Evolutionary conservation across 1,140 invertebrate species (phyloP).

Genomic region (Drosophila ambigua): DNA sequence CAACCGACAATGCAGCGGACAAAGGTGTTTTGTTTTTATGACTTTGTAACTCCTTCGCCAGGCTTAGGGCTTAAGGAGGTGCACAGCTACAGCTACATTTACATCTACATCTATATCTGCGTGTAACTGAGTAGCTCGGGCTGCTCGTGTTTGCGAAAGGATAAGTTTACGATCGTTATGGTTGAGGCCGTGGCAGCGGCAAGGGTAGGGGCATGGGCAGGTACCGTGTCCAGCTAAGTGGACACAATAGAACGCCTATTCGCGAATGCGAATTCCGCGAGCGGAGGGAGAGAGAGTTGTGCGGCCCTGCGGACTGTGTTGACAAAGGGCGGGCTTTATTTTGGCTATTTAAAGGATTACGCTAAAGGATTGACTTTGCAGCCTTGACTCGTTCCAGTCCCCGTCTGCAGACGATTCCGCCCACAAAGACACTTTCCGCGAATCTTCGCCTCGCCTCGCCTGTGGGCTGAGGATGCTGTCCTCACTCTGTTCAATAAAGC

Average conservation of each 20-base stretch:
- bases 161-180: slow-evolving; percentile 75
- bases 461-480: slow-evolving; percentile 59
- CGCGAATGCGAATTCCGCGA: slow-evolving; percentile 68
- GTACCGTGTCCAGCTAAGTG: slow-evolving; percentile 68
- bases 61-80: slow-evolving; percentile 28
- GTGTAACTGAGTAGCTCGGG: no score
- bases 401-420: slow-evolving; percentile 51
- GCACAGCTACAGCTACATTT: neutral
- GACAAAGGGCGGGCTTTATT: slow-evolving; percentile 82
- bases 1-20: slow-evolving; percentile 69
- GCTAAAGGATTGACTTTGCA: slow-evolving; percentile 82
- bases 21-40: slow-evolving; percentile 84
- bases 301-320: slow-evolving; percentile 62
- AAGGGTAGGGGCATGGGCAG: slow-evolving; percentile 38
- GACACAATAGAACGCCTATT: slow-evolving; percentile 77
- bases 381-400: slow-evolving; percentile 60
- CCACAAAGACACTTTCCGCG: slow-evolving; percentile 62
- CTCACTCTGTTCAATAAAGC: slow-evolving; percentile 56
- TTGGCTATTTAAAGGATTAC: slow-evolving; percentile 83
- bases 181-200: slow-evolving; percentile 32
- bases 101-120: no score
- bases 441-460: slow-evolving; percentile 57
- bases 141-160: slow-evolving; percentile 72
- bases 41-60: slow-evolving; percentile 80
- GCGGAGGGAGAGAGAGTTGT: slow-evolving; percentile 36